phyloP scores from a whole-genome alignment of 2,888 invertebrate genomes.

The Melieria omissa region DNA sequence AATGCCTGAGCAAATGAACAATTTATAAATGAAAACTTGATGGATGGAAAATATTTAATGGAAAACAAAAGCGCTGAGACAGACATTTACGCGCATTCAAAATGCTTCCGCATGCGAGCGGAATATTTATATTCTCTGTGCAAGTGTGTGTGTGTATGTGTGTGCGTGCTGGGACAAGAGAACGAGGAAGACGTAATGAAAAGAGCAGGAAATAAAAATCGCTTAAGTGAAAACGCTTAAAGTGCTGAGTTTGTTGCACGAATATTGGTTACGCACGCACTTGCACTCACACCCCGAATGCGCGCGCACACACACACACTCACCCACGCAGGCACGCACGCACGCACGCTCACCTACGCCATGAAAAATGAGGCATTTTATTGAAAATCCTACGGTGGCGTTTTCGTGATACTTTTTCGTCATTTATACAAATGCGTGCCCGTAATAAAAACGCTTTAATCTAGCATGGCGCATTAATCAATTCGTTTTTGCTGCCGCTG shows the following conservation, averaged over 20 bases:
- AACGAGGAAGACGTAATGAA: background rate
- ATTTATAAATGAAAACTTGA: slow-evolving; percentile 18
- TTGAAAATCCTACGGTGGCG: slow-evolving; percentile 19
- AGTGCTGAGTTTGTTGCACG: background rate
- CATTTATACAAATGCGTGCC: slow-evolving; percentile 14
- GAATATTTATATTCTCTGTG: background rate
- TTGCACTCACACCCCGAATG: background rate
- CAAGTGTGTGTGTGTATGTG: slow-evolving; percentile 2
- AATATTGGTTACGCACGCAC: background rate
- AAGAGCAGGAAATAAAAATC: background rate
- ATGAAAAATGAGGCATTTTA: slow-evolving; percentile 28
- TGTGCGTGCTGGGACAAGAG: slow-evolving; percentile 5
- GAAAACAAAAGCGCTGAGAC: slow-evolving; percentile 3
- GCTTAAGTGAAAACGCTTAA: background rate
- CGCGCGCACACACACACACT: slow-evolving; percentile 4
- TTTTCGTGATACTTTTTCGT: slow-evolving; percentile 14
- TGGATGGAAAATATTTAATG: slow-evolving; percentile 23
- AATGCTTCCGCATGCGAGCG: background rate
- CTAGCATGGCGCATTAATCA: slow-evolving; percentile 53
- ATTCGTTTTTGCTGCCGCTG: slow-evolving; percentile 46
- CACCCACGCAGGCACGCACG: background rate
- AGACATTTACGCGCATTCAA: background rate
- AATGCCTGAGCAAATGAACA: slow-evolving; percentile 16
- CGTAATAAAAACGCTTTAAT: slow-evolving; percentile 50
- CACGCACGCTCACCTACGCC: background rate